These are phyloP conservation scores for Otocyon megalotis DNA, from an alignment of 2,113 vertebrate species.

Conservation along the genomic window DNA sequence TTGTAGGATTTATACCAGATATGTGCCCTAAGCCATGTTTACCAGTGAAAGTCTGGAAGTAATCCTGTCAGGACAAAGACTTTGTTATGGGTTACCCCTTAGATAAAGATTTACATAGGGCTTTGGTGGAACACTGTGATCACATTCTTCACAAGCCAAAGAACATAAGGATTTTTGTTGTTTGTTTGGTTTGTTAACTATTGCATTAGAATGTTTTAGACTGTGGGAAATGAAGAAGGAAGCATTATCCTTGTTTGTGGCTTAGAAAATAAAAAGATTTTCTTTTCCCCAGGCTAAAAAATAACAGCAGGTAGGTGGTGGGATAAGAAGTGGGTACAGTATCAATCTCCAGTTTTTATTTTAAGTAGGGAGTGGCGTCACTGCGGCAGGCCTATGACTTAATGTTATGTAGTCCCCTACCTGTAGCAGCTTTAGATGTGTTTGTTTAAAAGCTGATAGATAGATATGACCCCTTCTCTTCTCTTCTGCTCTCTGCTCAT, in stretches of 20 bases:
- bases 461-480: slow-evolving; percentile 13
- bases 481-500: background rate
- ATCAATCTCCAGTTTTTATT: background rate
- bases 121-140: background rate
- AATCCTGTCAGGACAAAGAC: background rate
- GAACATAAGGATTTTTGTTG: background rate
- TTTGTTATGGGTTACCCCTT: background rate
- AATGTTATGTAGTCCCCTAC: background rate
- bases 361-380: background rate
- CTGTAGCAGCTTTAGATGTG: background rate
- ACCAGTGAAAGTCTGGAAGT: background rate
- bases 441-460: slow-evolving; percentile 55
- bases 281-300: background rate
- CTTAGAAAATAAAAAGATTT: background rate
- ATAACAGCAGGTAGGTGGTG: background rate
- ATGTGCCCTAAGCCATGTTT: background rate
- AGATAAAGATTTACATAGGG: background rate
- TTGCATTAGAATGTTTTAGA: background rate
- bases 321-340: background rate
- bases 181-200: too few species aligned
- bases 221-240: background rate
- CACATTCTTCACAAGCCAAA: background rate
- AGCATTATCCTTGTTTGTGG: background rate
- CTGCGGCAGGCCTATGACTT: background rate
- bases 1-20: background rate